These are phyloP conservation scores for Dysmachus trigonus DNA, from an alignment of 2,888 invertebrate species.

Conservation along the genomic window DNA sequence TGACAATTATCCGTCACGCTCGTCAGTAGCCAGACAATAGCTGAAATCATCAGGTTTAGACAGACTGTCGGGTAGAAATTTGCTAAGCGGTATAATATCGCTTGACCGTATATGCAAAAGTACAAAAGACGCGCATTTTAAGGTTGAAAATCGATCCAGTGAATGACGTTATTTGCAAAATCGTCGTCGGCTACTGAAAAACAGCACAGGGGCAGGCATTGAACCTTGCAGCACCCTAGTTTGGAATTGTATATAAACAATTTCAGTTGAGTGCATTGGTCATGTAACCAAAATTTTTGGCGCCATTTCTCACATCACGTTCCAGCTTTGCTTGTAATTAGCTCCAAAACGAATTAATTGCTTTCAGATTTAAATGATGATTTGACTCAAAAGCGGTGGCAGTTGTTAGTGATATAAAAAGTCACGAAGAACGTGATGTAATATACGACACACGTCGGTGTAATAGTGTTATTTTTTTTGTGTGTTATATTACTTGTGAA, in stretches of 20 bases:
- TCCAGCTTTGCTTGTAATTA: not conserved
- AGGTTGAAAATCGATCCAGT: not conserved
- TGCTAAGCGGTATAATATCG: not conserved
- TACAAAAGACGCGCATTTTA: not conserved
- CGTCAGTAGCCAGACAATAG: conserved; percentile 35
- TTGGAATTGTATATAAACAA: conserved; percentile 22
- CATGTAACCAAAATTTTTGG: conserved; percentile 19
- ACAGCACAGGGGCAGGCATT: conserved; percentile 4
- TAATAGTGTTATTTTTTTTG: not conserved
- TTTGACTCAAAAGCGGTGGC: not conserved
- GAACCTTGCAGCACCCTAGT: conserved; percentile 10
- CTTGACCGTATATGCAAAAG: not conserved
- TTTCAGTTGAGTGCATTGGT: not conserved
- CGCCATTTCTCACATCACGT: not conserved
- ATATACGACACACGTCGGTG: not conserved
- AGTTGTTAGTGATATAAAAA: not conserved
- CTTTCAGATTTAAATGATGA: not conserved
- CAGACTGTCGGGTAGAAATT: not conserved
- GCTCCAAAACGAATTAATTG: conserved; percentile 2
- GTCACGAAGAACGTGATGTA: not conserved
- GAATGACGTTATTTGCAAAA: not conserved
- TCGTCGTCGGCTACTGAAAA: not conserved
- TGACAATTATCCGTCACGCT: conserved; percentile 32
- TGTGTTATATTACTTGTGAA: not conserved
- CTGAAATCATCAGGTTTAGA: conserved; percentile 6